Percentiles rank a stretch among this genome's conserved stretches.
Conservation (phyloP, 1,140 invertebrate species). For the Camponotus pennsylvanicus region DNA sequence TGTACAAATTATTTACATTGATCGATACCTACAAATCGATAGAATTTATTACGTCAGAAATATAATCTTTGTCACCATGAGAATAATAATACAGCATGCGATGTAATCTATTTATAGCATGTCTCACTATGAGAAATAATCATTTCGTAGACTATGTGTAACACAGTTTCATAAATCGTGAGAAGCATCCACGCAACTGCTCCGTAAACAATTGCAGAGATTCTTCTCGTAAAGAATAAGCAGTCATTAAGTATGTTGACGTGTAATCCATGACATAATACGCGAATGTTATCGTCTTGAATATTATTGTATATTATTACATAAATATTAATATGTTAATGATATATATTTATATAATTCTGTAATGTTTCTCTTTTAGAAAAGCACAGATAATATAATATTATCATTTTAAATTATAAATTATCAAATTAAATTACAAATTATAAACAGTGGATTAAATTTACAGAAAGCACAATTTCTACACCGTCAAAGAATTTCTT, state of each 20-base stretch:
- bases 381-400: too few relatives aligned
- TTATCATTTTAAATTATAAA: too few relatives aligned
- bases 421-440: too few relatives aligned
- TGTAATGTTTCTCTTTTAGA: too few relatives aligned
- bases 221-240: slow-evolving; percentile 34
- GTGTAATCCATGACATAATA: slow-evolving; percentile 5
- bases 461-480: too few relatives aligned
- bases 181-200: slow-evolving; percentile 37
- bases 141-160: slow-evolving; percentile 41
- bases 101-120: slow-evolving; percentile 25
- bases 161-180: slow-evolving; percentile 46
- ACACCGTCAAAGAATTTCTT: too few relatives aligned
- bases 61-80: slow-evolving; percentile 27
- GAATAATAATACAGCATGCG: not conserved
- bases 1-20: not conserved
- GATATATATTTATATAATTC: not conserved
- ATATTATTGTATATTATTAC: not conserved
- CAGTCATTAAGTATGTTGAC: slow-evolving; percentile 23
- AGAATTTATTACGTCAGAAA: slow-evolving; percentile 18
- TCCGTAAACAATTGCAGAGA: slow-evolving; percentile 35
- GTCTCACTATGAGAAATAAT: slow-evolving; percentile 44
- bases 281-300: not conserved
- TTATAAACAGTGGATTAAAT: too few relatives aligned
- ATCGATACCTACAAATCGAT: not conserved
- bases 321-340: not conserved